A percentile compares a stretch with the other conserved stretches of the same genome.
phyloP scores from a whole-genome alignment of 2,888 invertebrate genomes.

The Latrodectus elegans region DNA sequence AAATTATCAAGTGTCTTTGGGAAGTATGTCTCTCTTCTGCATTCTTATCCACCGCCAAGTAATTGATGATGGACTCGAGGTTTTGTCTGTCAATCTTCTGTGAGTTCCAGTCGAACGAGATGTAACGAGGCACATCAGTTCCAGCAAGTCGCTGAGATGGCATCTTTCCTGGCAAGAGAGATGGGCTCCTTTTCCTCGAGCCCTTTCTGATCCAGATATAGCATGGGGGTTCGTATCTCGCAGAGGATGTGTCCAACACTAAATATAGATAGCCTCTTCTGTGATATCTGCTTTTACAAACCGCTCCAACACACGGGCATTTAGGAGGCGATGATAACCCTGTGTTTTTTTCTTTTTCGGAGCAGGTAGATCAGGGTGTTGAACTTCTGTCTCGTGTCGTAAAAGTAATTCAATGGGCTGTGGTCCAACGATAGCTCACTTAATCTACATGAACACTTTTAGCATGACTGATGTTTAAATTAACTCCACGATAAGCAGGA shows the following conservation, averaged over 20 bases:
- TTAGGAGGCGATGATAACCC: conserved; percentile 33
- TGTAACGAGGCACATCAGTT: conserved; percentile 49
- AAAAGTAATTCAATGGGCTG: conserved; percentile 3
- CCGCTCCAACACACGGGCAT: conserved; percentile 25
- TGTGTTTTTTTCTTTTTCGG: not conserved
- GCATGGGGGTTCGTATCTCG: conserved; percentile 20
- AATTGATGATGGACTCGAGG: too few relatives aligned
- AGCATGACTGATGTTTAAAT: not conserved
- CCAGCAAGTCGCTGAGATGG: conserved; percentile 21
- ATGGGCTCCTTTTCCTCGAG: conserved; percentile 12
- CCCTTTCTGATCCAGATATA: conserved; percentile 36
- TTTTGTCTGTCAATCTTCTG: not conserved
- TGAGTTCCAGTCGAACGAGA: conserved; percentile 15
- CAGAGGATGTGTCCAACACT: conserved; percentile 60
- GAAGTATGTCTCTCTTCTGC: too few relatives aligned
- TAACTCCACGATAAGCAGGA: too few relatives aligned
- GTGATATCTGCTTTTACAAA: conserved; percentile 28
- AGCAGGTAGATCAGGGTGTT: conserved; percentile 66
- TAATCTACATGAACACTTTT: conserved; percentile 4
- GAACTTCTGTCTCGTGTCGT: conserved; percentile 37
- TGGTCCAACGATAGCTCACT: conserved; percentile 24
- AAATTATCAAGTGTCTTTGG: too few relatives aligned
- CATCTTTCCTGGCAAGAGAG: conserved; percentile 21
- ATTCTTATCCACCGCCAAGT: too few relatives aligned
- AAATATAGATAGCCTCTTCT: conserved; percentile 54